Conservation (phyloP, 2,888 invertebrate species). For the Clepsis dumicolana region DNA sequence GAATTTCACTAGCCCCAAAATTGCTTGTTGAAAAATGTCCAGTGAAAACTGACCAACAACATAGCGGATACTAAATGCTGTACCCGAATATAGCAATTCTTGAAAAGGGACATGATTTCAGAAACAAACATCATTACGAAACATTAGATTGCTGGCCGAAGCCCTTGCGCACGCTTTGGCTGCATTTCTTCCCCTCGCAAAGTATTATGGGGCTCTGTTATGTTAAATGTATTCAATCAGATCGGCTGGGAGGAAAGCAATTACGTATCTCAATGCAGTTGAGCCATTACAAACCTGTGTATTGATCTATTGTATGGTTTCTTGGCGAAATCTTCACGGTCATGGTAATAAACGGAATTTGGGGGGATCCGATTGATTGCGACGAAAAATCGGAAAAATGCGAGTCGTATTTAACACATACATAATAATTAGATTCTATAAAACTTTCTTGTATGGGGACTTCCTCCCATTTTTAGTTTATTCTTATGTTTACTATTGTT, state of each 20-base stretch:
- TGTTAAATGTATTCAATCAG: conserved; percentile 41
- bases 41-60: no score
- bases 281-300: conserved; percentile 17
- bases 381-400: no score
- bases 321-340: not conserved
- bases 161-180: conserved; percentile 12
- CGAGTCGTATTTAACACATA: no score
- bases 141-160: conserved; percentile 16
- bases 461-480: no score
- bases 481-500: no score
- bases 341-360: not conserved
- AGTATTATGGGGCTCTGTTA: conserved; percentile 34
- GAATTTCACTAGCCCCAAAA: no score
- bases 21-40: no score
- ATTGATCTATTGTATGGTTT: conserved; percentile 11
- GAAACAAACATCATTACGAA: conserved; percentile 28
- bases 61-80: no score
- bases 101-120: not conserved
- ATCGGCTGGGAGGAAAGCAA: conserved; percentile 29
- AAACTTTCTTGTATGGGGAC: no score
- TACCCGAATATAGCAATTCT: no score
- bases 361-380: not conserved
- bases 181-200: conserved; percentile 38
- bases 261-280: conserved; percentile 38
- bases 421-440: no score